Base-by-base conservation (phyloP, 92 coral and sea anemone species). In the Bergia puertoricense region DNA sequence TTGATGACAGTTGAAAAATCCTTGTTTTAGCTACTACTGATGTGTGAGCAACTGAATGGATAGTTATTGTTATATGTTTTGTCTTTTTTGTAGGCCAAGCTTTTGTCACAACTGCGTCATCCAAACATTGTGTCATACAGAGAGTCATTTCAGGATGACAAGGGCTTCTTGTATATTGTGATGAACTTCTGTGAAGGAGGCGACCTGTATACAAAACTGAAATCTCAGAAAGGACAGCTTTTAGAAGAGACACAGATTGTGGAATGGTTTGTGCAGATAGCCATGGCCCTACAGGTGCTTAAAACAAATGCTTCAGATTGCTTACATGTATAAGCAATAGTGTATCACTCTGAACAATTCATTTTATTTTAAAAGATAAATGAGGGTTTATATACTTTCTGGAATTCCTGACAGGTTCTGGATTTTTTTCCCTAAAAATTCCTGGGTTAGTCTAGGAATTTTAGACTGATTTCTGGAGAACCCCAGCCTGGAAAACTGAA, bases 181-280 rank as follows among this genome's bases (percentile, higher is more conserved):
- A 97, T 97, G 99, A 96, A 96, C 86, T 97, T 90, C 91, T 97
- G 99, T 93, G 99, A 97, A 85, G 99, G 98, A 59, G 99, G 99
- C 16, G 99, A 97, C 77, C 91, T 97, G 22, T 97, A 97, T 82
- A 37, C 98, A 56, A 93, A 89, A 88, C 94, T 97, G 41, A 97
- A 97, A 85, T 90, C 89, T 48, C 98, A 95, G 59, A 92, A 95
- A 68, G 92, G 96, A 50, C 81, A 90, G 8, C 78, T 89, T 18
- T 84, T 97, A 86, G 98, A 94, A 83, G 99, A 97, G 89, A 92
- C 94, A 54, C 98, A 95, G 90, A 89, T 97, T 50, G 99, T 97
- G 66, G 98, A 97, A 84, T 97, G 99, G 99, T 97, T 97, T 95
- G 99, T 97, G 54, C 99, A 97, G 91, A 97, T 97, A 81, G 98